Evolutionary conservation across 1,140 invertebrate genomes (phyloP), one percentile per base, ranked within the genome.

Genomic region (Nebria ingens): DNA sequence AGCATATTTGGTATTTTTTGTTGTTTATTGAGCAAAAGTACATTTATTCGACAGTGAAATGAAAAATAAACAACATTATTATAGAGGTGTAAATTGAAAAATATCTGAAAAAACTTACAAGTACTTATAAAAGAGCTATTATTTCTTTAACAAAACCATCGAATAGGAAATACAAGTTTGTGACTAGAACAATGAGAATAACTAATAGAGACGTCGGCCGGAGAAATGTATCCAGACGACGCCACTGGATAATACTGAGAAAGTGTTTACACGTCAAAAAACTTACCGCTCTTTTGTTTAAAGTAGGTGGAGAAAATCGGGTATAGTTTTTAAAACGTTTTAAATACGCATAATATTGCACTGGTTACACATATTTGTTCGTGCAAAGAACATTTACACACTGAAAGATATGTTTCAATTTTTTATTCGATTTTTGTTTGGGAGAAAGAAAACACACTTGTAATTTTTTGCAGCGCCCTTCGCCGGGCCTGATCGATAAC

Each of bases 291-390:
- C n/a, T n/a, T n/a, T n/a, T n/a, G n/a, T n/a, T n/a, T n/a, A n/a
- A n/a, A n/a, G n/a, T n/a, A n/a, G n/a, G n/a, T n/a, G n/a, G n/a
- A n/a, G n/a, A n/a, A n/a, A n/a, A n/a, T n/a, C n/a, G n/a, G n/a
- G n/a, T n/a, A n/a, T n/a, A n/a, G 25, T 34, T 6, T 34, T 45
- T 9, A 45, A 17, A 45, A 12, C 40, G 15, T 12, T 6, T 29
- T 45, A 45, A 45, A 45, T 45, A 45, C 40, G 9, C 15, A 17
- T 45, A 11, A 45, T 45, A 45, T 45, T 45, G 40, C 40, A 45
- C 40, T 45, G 17, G 15, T 11, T 45, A 45, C 40, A 45, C 17
- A 45, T 45, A 45, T 45, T 45, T 3, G 15, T 45, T 45, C 17
- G 40, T 45, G 40, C 40, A 17, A 45, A 45, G 4, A 45, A 45